Evolutionary conservation across 2,888 invertebrate species (phyloP).

Genomic region (Liodrosophila aerea): DNA sequence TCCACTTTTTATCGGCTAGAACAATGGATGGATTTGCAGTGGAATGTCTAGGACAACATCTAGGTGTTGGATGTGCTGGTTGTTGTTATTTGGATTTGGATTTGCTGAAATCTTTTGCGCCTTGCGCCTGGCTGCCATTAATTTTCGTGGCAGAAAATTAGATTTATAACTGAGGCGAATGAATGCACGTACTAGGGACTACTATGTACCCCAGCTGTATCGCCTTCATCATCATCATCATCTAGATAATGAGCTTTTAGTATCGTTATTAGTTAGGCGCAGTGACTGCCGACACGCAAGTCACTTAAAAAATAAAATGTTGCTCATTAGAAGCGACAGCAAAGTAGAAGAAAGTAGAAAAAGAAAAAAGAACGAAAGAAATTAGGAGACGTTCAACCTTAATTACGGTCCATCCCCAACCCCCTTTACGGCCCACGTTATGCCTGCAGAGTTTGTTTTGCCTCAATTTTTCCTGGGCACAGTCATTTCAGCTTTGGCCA

Average conservation of each 20-base stretch:
- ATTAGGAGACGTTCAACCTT: constrained; percentile 71
- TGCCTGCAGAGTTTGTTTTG: constrained; percentile 55
- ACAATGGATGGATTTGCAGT: constrained; percentile 42
- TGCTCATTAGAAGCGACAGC: constrained; percentile 58
- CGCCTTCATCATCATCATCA: constrained; percentile 27
- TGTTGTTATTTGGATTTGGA: constrained; percentile 1
- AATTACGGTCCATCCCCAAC: constrained; percentile 48
- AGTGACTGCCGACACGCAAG: constrained; percentile 47
- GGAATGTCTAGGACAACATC: neutral
- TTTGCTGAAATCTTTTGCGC: constrained; percentile 22
- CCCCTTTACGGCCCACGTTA: neutral
- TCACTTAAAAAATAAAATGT: constrained; percentile 71
- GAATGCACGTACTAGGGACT: constrained; percentile 17
- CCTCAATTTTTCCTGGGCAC: constrained; percentile 26
- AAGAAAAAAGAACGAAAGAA: constrained; percentile 35
- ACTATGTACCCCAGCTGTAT: neutral
- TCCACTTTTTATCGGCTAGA: constrained; percentile 43
- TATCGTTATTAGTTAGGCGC: constrained; percentile 36
- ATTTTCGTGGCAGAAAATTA: constrained; percentile 33
- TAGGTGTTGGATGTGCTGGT: neutral
- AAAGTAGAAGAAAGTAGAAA: too few species aligned
- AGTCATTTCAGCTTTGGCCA: constrained; percentile 29
- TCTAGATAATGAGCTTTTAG: constrained; percentile 31
- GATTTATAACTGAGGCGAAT: constrained; percentile 29
- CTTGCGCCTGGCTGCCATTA: constrained; percentile 31